Percentiles rank a stretch among this genome's conserved stretches.
These are phyloP conservation scores for Drosophila nigricruria DNA, from an alignment of 2,888 invertebrate genomes.

Conservation along the genomic window DNA sequence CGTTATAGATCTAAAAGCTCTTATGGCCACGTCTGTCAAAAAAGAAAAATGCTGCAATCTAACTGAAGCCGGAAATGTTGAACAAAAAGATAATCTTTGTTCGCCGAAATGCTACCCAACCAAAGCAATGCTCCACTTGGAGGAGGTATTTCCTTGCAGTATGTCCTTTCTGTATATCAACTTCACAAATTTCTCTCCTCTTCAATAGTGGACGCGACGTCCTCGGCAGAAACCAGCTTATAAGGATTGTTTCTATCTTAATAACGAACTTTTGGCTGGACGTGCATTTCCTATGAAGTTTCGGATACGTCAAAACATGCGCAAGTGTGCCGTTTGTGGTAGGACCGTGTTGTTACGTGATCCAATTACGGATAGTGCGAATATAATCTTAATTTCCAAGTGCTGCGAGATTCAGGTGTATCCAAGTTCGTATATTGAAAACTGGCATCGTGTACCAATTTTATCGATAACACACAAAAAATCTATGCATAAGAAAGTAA, in stretches of 20 bases:
- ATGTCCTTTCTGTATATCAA: background rate
- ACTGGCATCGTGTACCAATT: slow-evolving; percentile 65
- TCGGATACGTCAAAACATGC: slow-evolving; percentile 49
- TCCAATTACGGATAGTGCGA: slow-evolving; percentile 52
- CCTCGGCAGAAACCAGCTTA: slow-evolving; percentile 56
- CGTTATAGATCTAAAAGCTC: slow-evolving; percentile 31
- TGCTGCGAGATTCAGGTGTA: slow-evolving; percentile 67
- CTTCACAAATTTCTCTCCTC: background rate
- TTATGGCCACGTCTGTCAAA: background rate
- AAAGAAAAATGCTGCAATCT: slow-evolving; percentile 38
- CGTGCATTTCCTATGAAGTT: slow-evolving; percentile 61
- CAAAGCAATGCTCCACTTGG: slow-evolving; percentile 49
- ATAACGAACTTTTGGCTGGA: slow-evolving; percentile 52
- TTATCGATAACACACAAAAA: slow-evolving; percentile 37
- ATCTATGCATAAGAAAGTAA: slow-evolving; percentile 36
- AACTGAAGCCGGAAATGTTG: slow-evolving; percentile 35
- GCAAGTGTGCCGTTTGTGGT: slow-evolving; percentile 49
- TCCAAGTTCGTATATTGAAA: slow-evolving; percentile 42
- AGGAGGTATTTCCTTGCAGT: slow-evolving; percentile 49
- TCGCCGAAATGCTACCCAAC: slow-evolving; percentile 50
- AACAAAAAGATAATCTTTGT: slow-evolving; percentile 45
- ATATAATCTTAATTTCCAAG: slow-evolving; percentile 49
- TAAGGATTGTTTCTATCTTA: slow-evolving; percentile 48
- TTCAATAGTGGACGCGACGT: slow-evolving; percentile 48
- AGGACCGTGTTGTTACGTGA: slow-evolving; percentile 45